A percentile compares a stretch with the other conserved stretches of the same genome.
These are phyloP conservation scores for Solea solea DNA, from an alignment of 2,113 vertebrate genomes.

Conservation along the genomic window DNA sequence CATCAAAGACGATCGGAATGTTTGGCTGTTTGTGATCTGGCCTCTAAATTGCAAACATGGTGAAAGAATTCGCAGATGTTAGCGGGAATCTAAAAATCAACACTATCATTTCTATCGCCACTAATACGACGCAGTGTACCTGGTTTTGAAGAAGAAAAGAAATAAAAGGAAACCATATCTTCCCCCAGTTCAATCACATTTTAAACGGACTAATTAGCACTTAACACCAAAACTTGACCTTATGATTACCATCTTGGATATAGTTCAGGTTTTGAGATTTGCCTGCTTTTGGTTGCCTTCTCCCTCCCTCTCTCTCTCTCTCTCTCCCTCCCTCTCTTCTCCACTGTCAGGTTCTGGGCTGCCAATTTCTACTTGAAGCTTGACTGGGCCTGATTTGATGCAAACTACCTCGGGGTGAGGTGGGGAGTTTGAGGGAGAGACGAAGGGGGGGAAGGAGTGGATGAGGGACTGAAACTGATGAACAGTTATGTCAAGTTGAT, in stretches of 20 bases:
- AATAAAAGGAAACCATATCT: not conserved
- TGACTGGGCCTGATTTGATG: constrained; percentile 98
- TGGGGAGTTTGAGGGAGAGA: constrained; percentile 16
- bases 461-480: constrained; percentile 88
- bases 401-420: constrained; percentile 95
- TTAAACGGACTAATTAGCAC: constrained; percentile 40
- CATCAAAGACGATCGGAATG: not conserved
- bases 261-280: constrained; percentile 19
- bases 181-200: constrained; percentile 17
- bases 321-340: constrained; percentile 44
- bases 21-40: constrained; percentile 13
- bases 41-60: constrained; percentile 2
- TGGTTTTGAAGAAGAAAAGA: too few relatives aligned
- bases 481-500: constrained; percentile 99
- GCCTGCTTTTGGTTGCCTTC: constrained; percentile 10
- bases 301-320: not conserved
- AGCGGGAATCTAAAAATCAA: constrained; percentile 2
- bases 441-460: not conserved
- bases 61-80: constrained; percentile 11
- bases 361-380: constrained; percentile 99
- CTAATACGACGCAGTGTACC: not conserved
- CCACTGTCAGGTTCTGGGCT: constrained; percentile 95
- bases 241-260: constrained; percentile 29
- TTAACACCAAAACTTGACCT: constrained; percentile 50
- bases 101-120: not conserved